Conservation (phyloP, 2,888 invertebrate species). For the Erebia aethiops region DNA sequence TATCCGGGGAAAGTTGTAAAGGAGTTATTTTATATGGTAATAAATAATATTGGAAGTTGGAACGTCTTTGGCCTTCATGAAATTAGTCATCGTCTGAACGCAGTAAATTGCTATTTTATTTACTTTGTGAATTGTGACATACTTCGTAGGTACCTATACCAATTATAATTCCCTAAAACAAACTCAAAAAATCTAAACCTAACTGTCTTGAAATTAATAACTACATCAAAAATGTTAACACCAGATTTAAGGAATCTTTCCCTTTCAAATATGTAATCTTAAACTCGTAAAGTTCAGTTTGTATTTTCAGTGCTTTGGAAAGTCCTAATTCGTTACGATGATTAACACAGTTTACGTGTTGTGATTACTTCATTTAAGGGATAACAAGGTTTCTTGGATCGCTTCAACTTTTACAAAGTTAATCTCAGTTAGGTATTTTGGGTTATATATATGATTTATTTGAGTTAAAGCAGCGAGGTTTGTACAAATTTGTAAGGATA, state of each 20-base stretch:
- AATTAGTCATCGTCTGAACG: slow-evolving; percentile 71
- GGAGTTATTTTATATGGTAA: slow-evolving; percentile 69
- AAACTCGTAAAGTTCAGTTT: neutral
- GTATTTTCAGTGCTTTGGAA: neutral
- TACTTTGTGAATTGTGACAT: slow-evolving; percentile 38
- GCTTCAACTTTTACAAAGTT: slow-evolving; percentile 9
- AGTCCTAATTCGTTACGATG: neutral
- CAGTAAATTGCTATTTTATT: slow-evolving; percentile 52
- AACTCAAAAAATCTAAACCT: no score
- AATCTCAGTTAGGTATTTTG: slow-evolving; percentile 1
- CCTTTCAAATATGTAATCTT: neutral
- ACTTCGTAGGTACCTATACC: neutral
- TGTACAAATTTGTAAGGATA: neutral
- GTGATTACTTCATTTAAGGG: neutral
- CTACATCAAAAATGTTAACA: neutral
- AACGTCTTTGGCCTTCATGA: slow-evolving; percentile 76
- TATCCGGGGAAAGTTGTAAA: slow-evolving; percentile 44
- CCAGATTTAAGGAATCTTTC: neutral
- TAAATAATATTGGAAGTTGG: slow-evolving; percentile 81
- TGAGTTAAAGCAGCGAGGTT: slow-evolving; percentile 3
- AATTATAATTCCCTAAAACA: no score
- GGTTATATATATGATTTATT: slow-evolving; percentile 4
- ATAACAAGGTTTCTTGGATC: neutral
- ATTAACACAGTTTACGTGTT: neutral
- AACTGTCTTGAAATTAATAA: no score